Evolutionary conservation across 1,140 invertebrate species (phyloP).

Genomic region (Zophobas morio): DNA sequence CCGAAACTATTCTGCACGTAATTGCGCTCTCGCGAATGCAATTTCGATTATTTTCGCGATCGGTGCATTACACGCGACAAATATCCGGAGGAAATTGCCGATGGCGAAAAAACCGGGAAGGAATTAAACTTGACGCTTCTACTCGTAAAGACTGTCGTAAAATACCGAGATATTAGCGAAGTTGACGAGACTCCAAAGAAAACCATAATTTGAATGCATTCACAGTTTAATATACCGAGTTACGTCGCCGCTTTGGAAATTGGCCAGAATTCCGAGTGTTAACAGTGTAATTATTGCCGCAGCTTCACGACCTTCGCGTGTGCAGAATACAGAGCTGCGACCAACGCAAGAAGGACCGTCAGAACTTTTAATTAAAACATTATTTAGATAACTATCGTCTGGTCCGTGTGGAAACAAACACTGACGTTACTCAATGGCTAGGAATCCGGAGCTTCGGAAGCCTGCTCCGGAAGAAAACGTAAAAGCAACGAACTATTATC

Average conservation of each 20-base stretch:
- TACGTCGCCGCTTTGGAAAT: constrained; percentile 34
- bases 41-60: background rate
- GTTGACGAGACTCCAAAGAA: constrained; percentile 26
- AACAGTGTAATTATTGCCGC: constrained; percentile 28
- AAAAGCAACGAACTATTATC: too few relatives aligned
- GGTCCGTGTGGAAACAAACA: constrained; percentile 16
- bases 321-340: constrained; percentile 30
- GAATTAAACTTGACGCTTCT: constrained; percentile 24
- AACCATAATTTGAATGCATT: constrained; percentile 37
- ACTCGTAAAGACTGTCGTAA: constrained; percentile 27
- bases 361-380: constrained; percentile 35
- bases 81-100: constrained; percentile 3
- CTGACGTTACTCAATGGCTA: background rate
- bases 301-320: constrained; percentile 39
- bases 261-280: constrained; percentile 28
- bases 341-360: constrained; percentile 23
- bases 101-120: background rate
- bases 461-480: too few relatives aligned
- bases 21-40: background rate
- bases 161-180: constrained; percentile 18
- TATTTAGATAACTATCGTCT: constrained; percentile 42
- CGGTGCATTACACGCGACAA: background rate
- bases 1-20: constrained; percentile 11
- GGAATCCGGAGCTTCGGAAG: background rate
- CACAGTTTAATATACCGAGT: constrained; percentile 28